phyloP scores from a whole-genome alignment of 2,113 vertebrate species.

The Prinia subflava region DNA sequence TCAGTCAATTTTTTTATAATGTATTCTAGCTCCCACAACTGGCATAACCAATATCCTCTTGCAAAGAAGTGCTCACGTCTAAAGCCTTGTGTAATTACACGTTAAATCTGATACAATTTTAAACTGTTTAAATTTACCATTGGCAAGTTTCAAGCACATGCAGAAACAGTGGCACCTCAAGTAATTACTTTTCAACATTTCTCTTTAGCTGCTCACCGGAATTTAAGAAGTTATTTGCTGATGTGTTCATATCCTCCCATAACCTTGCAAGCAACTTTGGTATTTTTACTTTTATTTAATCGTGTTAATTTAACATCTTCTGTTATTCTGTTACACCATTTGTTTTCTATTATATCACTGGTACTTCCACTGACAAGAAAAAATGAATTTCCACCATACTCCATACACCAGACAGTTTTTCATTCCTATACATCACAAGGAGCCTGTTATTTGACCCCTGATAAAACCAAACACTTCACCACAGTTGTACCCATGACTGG shows the following conservation, averaged over 20 bases:
- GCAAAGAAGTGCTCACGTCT: neutral
- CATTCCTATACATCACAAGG: constrained; percentile 1
- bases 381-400: constrained; percentile 59
- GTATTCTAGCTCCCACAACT: neutral
- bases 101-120: neutral
- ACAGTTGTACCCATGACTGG: neutral
- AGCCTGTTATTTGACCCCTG: neutral
- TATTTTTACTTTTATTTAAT: neutral
- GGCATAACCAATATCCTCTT: neutral
- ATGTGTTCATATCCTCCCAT: neutral
- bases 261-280: neutral
- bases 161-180: neutral
- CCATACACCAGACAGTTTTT: constrained; percentile 19
- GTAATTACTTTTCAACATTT: neutral
- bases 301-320: neutral
- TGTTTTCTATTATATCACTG: neutral
- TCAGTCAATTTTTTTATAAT: neutral
- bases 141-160: neutral
- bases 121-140: neutral
- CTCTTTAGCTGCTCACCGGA: neutral
- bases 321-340: neutral
- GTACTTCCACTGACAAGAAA: constrained; percentile 27
- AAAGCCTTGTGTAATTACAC: neutral
- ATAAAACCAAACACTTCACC: neutral
- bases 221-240: neutral